Evolutionary conservation across 2,888 invertebrate species (phyloP).

Genomic region (Chirona hameri): DNA sequence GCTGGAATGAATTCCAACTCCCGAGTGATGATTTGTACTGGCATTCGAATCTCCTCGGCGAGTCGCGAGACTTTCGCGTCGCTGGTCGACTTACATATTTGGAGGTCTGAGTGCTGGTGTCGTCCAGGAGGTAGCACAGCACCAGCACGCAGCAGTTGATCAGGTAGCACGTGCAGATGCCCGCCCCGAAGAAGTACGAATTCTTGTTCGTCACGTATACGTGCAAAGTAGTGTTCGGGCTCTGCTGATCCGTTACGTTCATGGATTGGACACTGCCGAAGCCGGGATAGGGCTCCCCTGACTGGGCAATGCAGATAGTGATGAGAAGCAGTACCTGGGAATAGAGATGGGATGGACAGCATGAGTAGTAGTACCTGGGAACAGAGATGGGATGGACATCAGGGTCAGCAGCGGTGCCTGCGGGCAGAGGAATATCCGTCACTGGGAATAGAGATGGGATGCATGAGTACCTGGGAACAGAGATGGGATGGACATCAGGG

Average conservation of each 20-base stretch:
- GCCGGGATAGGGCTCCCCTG: neutral
- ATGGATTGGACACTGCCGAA: neutral
- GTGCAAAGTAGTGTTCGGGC: no score
- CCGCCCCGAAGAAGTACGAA: neutral
- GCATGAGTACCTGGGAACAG: no score
- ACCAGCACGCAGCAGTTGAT: neutral
- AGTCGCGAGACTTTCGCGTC: no score
- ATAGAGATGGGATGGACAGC: neutral
- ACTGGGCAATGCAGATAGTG: neutral
- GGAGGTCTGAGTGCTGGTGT: neutral
- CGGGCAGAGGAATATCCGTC: no score
- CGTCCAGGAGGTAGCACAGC: neutral
- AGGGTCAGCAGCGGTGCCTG: no score
- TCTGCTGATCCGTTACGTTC: neutral
- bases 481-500: no score
- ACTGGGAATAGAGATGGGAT: no score
- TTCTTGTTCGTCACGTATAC: neutral
- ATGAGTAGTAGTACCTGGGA: no score
- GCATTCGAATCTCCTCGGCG: no score
- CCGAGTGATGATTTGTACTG: no score
- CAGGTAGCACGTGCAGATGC: conserved; percentile 11
- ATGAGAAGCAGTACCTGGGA: neutral
- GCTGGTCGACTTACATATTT: neutral
- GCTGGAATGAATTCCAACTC: no score
- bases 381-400: no score